Base-by-base conservation (phyloP, 2,888 invertebrate species). In the Brenthis daphne region DNA sequence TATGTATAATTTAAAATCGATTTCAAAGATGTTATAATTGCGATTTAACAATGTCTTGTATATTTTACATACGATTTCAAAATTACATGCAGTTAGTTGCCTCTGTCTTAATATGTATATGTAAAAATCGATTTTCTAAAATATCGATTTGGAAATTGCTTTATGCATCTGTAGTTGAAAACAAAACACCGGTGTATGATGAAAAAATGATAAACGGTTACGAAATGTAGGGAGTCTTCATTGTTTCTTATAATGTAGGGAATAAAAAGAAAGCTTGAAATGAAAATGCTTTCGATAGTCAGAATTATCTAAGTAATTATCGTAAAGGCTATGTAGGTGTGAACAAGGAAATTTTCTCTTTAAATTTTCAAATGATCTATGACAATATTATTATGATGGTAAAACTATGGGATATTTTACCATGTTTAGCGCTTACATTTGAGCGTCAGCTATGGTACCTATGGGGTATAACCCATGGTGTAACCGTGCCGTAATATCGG, bases 211-310 rank as follows among this genome's bases (percentile, higher is more conserved):
- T 29, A 51, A 43, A 43, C 8, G 16, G 51, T 33, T 33, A 20
- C 20, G 63, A 20, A 33, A 13, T 51, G 16, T 61, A 51, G 33
- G 16, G 16, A 53, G 12, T 61, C 16, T 5, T 51, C 8, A 14
- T 50, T 33, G 16, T 60, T 60, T 60, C 58, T 60, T 50, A n/a
- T 48, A 60, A 48, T n/a, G 14, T 60, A 60, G 48, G 14, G n/a
- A n/a, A n/a, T 48, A 60, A 43, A 43, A 29, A 63, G 53, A 13
- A 63, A 63, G 37, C 51, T 53, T 53, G 51, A 20, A 63, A 14
- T n/a, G 53, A 63, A 63, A 16, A 16, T 16, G 63, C 63, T 63
- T 63, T 63, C 63, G 51, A 63, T 63, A 29, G 53, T 37, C 53
- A 53, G 33, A 63, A 61, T 12, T 37, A 51, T 33, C 14, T 37